Percentiles rank a stretch among this genome's conserved stretches.
Conservation (phyloP, 2,888 invertebrate genomes). For the Ferrisia virgata region DNA sequence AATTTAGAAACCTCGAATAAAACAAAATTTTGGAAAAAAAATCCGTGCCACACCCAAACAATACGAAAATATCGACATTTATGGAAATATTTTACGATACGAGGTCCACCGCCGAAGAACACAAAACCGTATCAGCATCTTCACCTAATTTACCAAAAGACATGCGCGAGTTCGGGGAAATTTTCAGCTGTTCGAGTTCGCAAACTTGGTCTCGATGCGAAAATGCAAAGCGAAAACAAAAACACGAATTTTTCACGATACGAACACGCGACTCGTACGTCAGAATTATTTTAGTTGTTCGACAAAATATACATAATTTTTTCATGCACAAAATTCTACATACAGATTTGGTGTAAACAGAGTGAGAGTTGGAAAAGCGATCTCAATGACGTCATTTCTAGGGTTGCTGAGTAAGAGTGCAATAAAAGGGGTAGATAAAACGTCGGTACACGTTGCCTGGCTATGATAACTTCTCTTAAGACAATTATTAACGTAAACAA, state of each 20-base stretch:
- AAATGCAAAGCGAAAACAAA: neutral
- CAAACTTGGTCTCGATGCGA: neutral
- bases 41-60: slow-evolving; percentile 29
- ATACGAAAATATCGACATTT: slow-evolving; percentile 25
- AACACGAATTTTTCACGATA: neutral
- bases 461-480: neutral
- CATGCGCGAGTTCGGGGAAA: slow-evolving; percentile 4
- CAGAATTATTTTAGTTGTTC: too few species aligned
- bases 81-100: slow-evolving; percentile 4
- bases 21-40: neutral
- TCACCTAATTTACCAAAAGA: slow-evolving; percentile 7
- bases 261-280: neutral
- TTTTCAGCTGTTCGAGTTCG: slow-evolving; percentile 22
- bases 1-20: neutral
- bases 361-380: too few species aligned
- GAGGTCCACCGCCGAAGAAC: neutral
- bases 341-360: too few species aligned
- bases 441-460: neutral
- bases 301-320: too few species aligned
- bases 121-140: slow-evolving; percentile 10
- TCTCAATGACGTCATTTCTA: neutral
- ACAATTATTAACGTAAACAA: neutral
- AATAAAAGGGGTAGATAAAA: neutral
- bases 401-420: neutral
- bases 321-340: too few species aligned